A percentile compares a stretch with the other conserved stretches of the same genome.
These are phyloP conservation scores for Ecliptopera silaceata DNA, from an alignment of 2,888 invertebrate genomes.

Conservation along the genomic window DNA sequence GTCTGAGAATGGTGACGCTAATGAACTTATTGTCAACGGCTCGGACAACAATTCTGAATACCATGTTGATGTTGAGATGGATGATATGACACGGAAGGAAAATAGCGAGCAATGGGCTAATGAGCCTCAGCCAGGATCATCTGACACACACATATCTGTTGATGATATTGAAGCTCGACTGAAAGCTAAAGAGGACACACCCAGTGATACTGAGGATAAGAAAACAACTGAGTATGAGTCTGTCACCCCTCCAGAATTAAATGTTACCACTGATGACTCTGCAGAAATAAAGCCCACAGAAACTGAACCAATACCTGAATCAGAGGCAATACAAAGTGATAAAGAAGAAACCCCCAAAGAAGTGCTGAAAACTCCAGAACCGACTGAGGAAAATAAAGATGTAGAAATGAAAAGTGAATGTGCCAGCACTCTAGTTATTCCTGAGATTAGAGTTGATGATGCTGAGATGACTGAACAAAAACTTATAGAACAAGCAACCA, in stretches of 20 bases:
- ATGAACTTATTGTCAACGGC: slow-evolving; percentile 84
- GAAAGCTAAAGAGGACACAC: slow-evolving; percentile 74
- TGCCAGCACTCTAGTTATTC: slow-evolving; percentile 55
- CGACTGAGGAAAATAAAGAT: slow-evolving; percentile 51
- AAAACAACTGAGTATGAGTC: slow-evolving; percentile 57
- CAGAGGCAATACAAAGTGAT: slow-evolving; percentile 40
- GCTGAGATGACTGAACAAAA: slow-evolving; percentile 72
- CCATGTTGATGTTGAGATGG: slow-evolving; percentile 82
- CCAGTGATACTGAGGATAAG: slow-evolving; percentile 62
- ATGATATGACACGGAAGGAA: slow-evolving; percentile 79
- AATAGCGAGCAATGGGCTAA: slow-evolving; percentile 57
- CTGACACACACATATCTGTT: slow-evolving; percentile 69
- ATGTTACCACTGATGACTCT: slow-evolving; percentile 51
- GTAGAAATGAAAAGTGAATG: slow-evolving; percentile 56
- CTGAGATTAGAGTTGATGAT: slow-evolving; percentile 74
- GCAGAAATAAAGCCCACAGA: slow-evolving; percentile 43
- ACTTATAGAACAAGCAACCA: slow-evolving; percentile 54
- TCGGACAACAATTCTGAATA: slow-evolving; percentile 81
- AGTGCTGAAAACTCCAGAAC: slow-evolving; percentile 14
- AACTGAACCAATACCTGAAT: slow-evolving; percentile 31
- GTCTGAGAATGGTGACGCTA: slow-evolving; percentile 86
- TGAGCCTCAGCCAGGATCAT: slow-evolving; percentile 72
- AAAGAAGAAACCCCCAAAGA: slow-evolving; percentile 39
- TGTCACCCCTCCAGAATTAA: slow-evolving; percentile 62
- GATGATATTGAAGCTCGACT: slow-evolving; percentile 70